Evolutionary conservation across 2,113 vertebrate species (phyloP).

Genomic region (Scomber scombrus): DNA sequence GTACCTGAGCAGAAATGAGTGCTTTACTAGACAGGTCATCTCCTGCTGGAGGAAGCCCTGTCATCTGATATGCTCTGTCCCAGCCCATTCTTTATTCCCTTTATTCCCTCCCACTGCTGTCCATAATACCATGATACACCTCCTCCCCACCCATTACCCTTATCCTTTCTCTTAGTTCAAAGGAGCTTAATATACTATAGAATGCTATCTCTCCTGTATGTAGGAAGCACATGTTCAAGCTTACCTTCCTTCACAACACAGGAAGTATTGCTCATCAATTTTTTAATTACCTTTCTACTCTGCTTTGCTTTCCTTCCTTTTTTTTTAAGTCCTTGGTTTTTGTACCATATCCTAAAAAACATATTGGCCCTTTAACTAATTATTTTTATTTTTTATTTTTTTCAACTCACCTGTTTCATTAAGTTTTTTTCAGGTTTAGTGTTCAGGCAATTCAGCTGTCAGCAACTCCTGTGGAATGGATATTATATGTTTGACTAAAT

Average conservation of each 20-base stretch:
- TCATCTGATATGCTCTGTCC: conserved; percentile 64
- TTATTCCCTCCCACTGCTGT: conserved; percentile 1
- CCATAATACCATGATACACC: conserved; percentile 38
- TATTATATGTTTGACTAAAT: too few relatives aligned
- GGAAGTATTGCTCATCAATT: too few relatives aligned
- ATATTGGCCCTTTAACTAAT: too few relatives aligned
- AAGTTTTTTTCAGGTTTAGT: too few relatives aligned
- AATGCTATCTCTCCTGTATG: conserved; percentile 16
- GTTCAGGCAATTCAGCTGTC: too few relatives aligned
- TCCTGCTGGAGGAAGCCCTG: conserved; percentile 69
- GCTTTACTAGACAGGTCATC: conserved; percentile 63
- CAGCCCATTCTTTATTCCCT: conserved; percentile 42
- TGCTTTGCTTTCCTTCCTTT: too few relatives aligned
- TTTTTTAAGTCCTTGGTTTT: too few relatives aligned
- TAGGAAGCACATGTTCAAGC: not conserved
- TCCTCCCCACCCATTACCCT: conserved; percentile 22
- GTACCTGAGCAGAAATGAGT: conserved; percentile 45
- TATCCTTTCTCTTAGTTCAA: conserved; percentile 47
- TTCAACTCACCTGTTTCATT: too few relatives aligned
- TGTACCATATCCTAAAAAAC: too few relatives aligned
- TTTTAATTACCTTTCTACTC: too few relatives aligned
- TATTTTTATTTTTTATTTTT: too few relatives aligned
- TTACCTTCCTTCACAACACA: not conserved
- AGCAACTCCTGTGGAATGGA: too few relatives aligned
- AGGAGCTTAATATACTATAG: conserved; percentile 23